These are phyloP conservation scores for Glaucopsyche alexis DNA, from an alignment of 2,888 invertebrate species.

Conservation along the genomic window DNA sequence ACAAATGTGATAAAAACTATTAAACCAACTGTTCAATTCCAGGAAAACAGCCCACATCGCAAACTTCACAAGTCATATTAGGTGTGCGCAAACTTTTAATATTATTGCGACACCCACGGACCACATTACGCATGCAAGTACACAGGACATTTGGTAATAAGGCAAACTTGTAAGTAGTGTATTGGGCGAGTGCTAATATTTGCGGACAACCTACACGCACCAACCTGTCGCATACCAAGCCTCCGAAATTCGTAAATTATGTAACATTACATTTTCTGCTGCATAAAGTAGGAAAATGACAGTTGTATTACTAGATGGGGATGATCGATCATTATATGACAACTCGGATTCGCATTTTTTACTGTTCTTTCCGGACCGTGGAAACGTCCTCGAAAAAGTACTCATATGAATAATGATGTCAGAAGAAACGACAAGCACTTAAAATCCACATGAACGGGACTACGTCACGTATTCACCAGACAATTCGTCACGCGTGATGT, in stretches of 20 bases:
- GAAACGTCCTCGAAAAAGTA: background rate
- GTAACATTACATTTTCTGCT: background rate
- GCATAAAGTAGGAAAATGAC: background rate
- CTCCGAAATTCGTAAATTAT: conserved; percentile 37
- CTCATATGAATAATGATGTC: conserved; percentile 16
- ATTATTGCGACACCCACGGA: conserved; percentile 40
- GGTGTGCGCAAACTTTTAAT: conserved; percentile 4
- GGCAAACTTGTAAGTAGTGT: conserved; percentile 59
- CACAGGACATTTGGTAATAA: conserved; percentile 58
- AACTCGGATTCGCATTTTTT: background rate
- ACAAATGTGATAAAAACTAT: background rate
- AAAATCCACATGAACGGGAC: conserved; percentile 12
- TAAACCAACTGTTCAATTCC: background rate
- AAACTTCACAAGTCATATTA: background rate
- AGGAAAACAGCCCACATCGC: background rate
- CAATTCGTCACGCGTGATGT: conserved; percentile 51
- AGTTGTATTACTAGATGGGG: background rate
- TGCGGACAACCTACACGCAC: conserved; percentile 74
- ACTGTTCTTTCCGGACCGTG: background rate
- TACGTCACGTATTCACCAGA: conserved; percentile 55
- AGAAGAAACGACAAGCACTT: conserved; percentile 5
- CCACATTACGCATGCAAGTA: conserved; percentile 43
- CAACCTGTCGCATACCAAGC: conserved; percentile 60
- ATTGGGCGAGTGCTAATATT: conserved; percentile 74
- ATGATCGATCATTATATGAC: background rate